Conservation (phyloP, 2,888 invertebrate species). For the Ptilodon capucinus region DNA sequence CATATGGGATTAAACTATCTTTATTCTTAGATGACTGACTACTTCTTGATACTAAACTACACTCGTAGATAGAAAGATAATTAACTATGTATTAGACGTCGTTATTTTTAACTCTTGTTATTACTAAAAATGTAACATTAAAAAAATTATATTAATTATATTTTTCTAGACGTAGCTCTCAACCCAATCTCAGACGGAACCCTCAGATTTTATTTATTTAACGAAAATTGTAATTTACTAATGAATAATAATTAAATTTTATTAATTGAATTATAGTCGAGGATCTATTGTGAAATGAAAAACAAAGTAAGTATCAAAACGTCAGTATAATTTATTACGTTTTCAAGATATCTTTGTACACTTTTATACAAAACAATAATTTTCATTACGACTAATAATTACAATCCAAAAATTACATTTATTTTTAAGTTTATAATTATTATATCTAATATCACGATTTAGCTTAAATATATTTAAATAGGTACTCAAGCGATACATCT, state of each 20-base stretch:
- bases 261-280: conserved; percentile 21
- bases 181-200: background rate
- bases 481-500: conserved; percentile 72
- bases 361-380: conserved; percentile 81
- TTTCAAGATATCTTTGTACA: conserved; percentile 80
- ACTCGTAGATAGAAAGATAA: too few relatives aligned
- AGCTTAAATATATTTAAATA: conserved; percentile 77
- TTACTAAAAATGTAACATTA: too few relatives aligned
- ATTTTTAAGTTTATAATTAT: conserved; percentile 78
- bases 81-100: too few relatives aligned
- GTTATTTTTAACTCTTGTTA: too few relatives aligned
- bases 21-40: too few relatives aligned
- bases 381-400: conserved; percentile 79
- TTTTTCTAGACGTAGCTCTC: too few relatives aligned
- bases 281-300: conserved; percentile 50
- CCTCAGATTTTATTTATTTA: conserved; percentile 15
- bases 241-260: conserved; percentile 20
- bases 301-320: conserved; percentile 77
- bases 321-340: conserved; percentile 81
- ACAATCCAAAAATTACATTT: conserved; percentile 82
- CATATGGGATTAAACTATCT: too few relatives aligned
- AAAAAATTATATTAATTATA: too few relatives aligned
- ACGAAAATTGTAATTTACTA: conserved; percentile 12
- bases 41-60: too few relatives aligned
- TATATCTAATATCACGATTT: conserved; percentile 82